Evolutionary conservation across 2,113 vertebrate genomes (phyloP).

Genomic region (Empidonax alnorum): DNA sequence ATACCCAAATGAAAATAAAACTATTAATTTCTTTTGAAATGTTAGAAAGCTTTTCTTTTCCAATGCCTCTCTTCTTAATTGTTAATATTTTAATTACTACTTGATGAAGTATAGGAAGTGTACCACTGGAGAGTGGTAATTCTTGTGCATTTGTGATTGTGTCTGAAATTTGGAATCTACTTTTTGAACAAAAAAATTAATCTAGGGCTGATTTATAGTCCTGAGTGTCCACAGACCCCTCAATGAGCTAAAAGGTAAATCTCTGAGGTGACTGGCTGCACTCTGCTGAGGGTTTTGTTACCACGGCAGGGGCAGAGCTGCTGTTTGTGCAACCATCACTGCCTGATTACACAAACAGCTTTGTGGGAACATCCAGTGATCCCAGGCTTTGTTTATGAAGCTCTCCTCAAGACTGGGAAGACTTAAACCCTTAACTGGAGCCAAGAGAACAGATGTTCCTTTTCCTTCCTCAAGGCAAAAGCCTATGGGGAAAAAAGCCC

Average conservation of each 20-base stretch:
- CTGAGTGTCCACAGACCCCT: not conserved
- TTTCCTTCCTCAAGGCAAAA: constrained; percentile 7
- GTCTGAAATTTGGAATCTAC: not conserved
- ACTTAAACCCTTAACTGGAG: constrained; percentile 49
- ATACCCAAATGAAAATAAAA: not conserved
- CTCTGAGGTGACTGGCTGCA: not conserved
- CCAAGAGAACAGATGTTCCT: constrained; percentile 56
- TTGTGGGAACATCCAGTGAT: constrained; percentile 64
- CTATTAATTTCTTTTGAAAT: not conserved
- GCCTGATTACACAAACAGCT: constrained; percentile 43
- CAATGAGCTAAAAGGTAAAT: not conserved
- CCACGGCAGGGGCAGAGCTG: not conserved
- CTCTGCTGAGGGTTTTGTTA: not conserved
- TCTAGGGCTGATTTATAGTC: not conserved
- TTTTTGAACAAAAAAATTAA: not conserved
- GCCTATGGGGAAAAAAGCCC: not conserved
- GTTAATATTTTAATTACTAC: not conserved
- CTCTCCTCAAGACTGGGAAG: constrained; percentile 60
- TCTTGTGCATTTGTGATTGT: not conserved
- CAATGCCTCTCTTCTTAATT: not conserved
- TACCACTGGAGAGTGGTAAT: not conserved
- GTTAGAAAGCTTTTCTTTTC: not conserved
- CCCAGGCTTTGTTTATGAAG: constrained; percentile 69
- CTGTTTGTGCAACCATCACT: not conserved
- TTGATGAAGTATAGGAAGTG: not conserved